phyloP scores from a whole-genome alignment of 1,140 invertebrate genomes.

The Theocolax elegans region DNA sequence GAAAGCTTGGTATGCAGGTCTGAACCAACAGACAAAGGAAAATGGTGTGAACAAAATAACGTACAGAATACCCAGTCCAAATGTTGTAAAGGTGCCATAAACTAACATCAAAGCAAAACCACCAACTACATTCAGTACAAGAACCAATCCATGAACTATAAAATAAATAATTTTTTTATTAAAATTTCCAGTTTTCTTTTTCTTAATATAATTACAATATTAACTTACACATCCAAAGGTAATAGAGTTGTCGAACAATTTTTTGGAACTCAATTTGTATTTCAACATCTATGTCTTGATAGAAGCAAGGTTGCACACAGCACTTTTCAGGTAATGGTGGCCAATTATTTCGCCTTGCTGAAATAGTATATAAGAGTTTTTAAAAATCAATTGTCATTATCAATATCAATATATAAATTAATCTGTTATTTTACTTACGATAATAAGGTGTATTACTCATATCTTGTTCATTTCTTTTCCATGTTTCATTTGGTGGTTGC shows the following conservation, averaged over 20 bases:
- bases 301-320: constrained; percentile 97
- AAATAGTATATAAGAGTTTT: constrained; percentile 27
- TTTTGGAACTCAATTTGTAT: constrained; percentile 98
- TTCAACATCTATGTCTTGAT: constrained; percentile 99
- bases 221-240: constrained; percentile 96
- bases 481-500: constrained; percentile 80
- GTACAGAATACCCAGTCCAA: constrained; percentile 91
- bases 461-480: constrained; percentile 90
- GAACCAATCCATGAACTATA: constrained; percentile 88
- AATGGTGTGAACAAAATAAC: constrained; percentile 93
- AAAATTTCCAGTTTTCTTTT: no score
- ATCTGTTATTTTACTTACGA: constrained; percentile 62
- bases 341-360: constrained; percentile 94
- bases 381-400: no score
- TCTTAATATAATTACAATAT: no score
- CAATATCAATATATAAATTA: no score
- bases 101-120: constrained; percentile 79
- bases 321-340: constrained; percentile 93
- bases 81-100: constrained; percentile 76
- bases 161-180: no score
- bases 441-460: constrained; percentile 78
- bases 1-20: constrained; percentile 88
- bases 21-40: constrained; percentile 97
- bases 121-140: constrained; percentile 88
- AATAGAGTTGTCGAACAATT: constrained; percentile 93